Conservation (phyloP, 1,140 invertebrate species). For the Eurosta solidaginis region DNA sequence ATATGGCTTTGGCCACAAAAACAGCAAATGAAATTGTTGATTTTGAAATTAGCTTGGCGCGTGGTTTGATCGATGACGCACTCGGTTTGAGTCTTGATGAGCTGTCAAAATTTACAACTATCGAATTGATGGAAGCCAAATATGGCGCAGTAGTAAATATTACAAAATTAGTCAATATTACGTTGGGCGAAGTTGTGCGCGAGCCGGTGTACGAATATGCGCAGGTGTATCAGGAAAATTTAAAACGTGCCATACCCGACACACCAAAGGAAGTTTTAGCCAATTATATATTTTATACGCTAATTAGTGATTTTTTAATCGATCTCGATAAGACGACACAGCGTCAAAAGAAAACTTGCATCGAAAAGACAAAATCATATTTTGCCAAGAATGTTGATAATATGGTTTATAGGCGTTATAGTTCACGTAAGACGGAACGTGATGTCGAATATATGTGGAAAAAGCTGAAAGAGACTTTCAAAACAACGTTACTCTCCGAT, state of each 20-base stretch:
- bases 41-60: slow-evolving; percentile 47
- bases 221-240: slow-evolving; percentile 41
- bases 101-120: slow-evolving; percentile 33
- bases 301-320: slow-evolving; percentile 40
- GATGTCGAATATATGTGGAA: slow-evolving; percentile 47
- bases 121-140: slow-evolving; percentile 38
- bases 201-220: slow-evolving; percentile 43
- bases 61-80: slow-evolving; percentile 38
- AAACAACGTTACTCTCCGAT: slow-evolving; percentile 37
- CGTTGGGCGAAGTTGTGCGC: slow-evolving; percentile 34
- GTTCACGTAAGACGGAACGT: slow-evolving; percentile 38
- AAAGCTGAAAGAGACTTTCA: slow-evolving; percentile 44
- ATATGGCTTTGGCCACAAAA: slow-evolving; percentile 26
- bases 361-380: slow-evolving; percentile 39
- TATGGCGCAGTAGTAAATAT: slow-evolving; percentile 41
- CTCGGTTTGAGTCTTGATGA: slow-evolving; percentile 35
- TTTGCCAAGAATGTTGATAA: slow-evolving; percentile 51
- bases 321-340: slow-evolving; percentile 2
- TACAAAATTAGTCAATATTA: slow-evolving; percentile 35
- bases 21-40: slow-evolving; percentile 44
- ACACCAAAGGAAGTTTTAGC: slow-evolving; percentile 42
- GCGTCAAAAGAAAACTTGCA: slow-evolving; percentile 33
- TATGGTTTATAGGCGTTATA: slow-evolving; percentile 46
- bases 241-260: slow-evolving; percentile 35
- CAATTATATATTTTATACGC: slow-evolving; percentile 47